phyloP scores from a whole-genome alignment of 2,797 vertebrate genomes.

The Remorina albescens region DNA sequence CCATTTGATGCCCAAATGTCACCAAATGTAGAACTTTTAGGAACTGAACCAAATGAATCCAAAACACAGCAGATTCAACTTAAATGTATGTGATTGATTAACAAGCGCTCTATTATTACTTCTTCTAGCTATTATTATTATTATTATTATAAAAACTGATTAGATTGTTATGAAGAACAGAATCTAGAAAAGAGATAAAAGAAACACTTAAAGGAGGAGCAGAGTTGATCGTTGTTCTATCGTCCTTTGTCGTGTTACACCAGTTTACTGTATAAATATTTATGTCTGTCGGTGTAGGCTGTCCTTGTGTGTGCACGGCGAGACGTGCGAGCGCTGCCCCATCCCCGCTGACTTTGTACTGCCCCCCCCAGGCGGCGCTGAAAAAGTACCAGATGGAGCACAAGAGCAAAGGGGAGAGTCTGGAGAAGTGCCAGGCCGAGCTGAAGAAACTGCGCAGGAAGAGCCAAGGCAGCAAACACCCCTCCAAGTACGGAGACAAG shows the following conservation, averaged over 20 bases:
- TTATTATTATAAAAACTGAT: too few relatives aligned
- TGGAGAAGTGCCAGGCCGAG: slow-evolving; percentile 96
- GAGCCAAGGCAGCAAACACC: slow-evolving; percentile 98
- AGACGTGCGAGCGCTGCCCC: neutral
- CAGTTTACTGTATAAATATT: too few relatives aligned
- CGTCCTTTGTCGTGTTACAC: neutral
- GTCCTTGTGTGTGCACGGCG: slow-evolving; percentile 18
- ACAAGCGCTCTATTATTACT: too few relatives aligned
- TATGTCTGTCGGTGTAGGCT: neutral
- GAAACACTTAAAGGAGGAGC: neutral
- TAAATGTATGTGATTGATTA: too few relatives aligned
- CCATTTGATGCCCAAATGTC: too few relatives aligned
- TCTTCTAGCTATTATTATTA: too few relatives aligned
- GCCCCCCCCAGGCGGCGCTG: slow-evolving; percentile 89
- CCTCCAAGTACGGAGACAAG: slow-evolving; percentile 97
- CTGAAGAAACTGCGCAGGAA: slow-evolving; percentile 98
- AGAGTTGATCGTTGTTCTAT: neutral
- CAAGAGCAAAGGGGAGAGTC: slow-evolving; percentile 93
- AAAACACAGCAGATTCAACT: too few relatives aligned
- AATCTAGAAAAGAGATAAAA: neutral
- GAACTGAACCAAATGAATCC: too few relatives aligned
- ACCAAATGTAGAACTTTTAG: too few relatives aligned
- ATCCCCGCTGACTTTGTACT: slow-evolving; percentile 58
- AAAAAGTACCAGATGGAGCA: slow-evolving; percentile 98
- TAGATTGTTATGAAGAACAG: neutral